Percentiles rank a stretch among this genome's conserved stretches.
Evolutionary conservation across 2,113 vertebrate species (phyloP).

Genomic region (Hippopotamus amphibius): DNA sequence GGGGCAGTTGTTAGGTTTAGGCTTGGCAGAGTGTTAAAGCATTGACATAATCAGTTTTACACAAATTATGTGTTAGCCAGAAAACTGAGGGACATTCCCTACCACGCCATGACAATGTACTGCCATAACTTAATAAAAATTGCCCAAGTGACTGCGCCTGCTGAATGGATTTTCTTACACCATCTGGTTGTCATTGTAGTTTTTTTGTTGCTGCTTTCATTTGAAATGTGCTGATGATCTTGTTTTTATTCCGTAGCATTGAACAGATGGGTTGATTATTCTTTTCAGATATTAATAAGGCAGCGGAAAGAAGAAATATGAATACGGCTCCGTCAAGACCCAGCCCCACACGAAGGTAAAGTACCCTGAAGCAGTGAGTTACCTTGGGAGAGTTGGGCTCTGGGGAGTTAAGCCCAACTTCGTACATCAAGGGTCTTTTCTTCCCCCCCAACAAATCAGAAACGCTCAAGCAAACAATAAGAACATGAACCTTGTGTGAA

Average conservation of each 20-base stretch:
- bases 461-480: constrained; percentile 78
- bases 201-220: constrained; percentile 87
- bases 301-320: constrained; percentile 98
- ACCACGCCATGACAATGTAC: constrained; percentile 72
- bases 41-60: constrained; percentile 52
- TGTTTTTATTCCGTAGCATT: constrained; percentile 92
- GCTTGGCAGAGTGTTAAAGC: constrained; percentile 21
- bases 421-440: constrained; percentile 86
- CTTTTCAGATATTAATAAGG: constrained; percentile 99
- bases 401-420: constrained; percentile 84
- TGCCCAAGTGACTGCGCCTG: constrained; percentile 84
- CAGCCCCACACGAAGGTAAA: constrained; percentile 99
- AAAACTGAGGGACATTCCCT: constrained; percentile 77
- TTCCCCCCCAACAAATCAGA: constrained; percentile 83
- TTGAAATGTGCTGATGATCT: constrained; percentile 90
- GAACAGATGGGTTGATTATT: constrained; percentile 99
- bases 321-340: constrained; percentile 97
- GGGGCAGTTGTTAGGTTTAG: background rate
- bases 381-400: constrained; percentile 86
- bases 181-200: constrained; percentile 85
- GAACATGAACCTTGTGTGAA: constrained; percentile 68
- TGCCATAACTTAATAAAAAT: constrained; percentile 84
- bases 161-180: constrained; percentile 87
- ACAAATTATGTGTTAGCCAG: constrained; percentile 58
- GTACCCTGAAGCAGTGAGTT: constrained; percentile 93